Percentiles rank a stretch among this genome's conserved stretches.
Conservation (phyloP, 2,888 invertebrate species). For the Entomobrya multifasciata region DNA sequence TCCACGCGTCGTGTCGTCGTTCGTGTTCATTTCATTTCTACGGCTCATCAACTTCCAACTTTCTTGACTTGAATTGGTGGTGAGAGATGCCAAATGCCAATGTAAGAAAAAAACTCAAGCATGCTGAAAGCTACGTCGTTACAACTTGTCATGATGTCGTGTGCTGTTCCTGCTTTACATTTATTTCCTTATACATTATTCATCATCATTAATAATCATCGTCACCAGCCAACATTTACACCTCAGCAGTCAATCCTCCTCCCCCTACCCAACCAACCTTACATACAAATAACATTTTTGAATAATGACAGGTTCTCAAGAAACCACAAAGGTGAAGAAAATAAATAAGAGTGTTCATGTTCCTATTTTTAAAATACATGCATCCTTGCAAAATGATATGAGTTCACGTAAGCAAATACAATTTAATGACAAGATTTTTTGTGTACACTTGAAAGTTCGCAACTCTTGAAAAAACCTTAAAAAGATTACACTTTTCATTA, state of each 20-base stretch:
- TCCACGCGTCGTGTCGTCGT: not conserved
- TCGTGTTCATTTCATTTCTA: slow-evolving; percentile 29
- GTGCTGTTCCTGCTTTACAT: not conserved
- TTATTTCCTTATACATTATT: slow-evolving; percentile 23
- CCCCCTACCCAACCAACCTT: too few species aligned
- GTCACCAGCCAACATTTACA: slow-evolving; percentile 22
- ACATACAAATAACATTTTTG: not conserved
- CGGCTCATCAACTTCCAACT: slow-evolving; percentile 38
- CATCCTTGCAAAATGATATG: not conserved
- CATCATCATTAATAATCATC: slow-evolving; percentile 42
- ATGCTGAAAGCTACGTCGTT: slow-evolving; percentile 1
- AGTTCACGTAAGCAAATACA: slow-evolving; percentile 32
- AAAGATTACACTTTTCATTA: slow-evolving; percentile 5
- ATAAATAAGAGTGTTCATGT: slow-evolving; percentile 22
- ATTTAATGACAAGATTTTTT: slow-evolving; percentile 11
- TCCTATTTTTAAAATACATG: not conserved
- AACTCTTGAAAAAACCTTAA: not conserved
- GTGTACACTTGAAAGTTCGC: not conserved
- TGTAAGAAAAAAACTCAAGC: not conserved
- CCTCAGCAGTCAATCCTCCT: too few species aligned
- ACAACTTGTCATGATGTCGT: not conserved
- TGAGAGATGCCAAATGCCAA: not conserved
- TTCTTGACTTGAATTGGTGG: not conserved
- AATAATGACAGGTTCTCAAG: slow-evolving; percentile 8
- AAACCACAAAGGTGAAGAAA: slow-evolving; percentile 24